Evolutionary conservation across 2,797 vertebrate species (phyloP).

Genomic region (Stomatorhinus walkeri): DNA sequence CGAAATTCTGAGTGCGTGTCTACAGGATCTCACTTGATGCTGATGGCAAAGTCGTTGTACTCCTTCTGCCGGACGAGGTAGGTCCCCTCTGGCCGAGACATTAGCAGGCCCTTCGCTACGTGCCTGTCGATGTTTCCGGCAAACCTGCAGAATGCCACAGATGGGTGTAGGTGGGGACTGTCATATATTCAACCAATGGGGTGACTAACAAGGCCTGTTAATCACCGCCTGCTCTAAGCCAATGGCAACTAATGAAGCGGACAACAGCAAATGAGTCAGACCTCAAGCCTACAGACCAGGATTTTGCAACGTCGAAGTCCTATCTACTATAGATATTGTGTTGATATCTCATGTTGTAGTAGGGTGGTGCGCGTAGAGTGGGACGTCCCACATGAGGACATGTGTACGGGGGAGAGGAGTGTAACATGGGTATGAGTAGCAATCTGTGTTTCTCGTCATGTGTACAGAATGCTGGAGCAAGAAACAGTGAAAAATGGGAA

Average conservation of each 20-base stretch:
- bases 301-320: background rate
- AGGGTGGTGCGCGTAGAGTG: background rate
- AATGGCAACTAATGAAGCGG: background rate
- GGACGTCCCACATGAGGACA: background rate
- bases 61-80: slow-evolving; percentile 86
- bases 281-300: background rate
- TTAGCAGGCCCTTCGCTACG: slow-evolving; percentile 68
- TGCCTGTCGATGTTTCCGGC: slow-evolving; percentile 78
- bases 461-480: background rate
- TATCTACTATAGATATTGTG: background rate
- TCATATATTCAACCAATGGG: background rate
- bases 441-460: background rate
- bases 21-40: slow-evolving; percentile 72
- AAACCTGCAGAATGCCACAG: slow-evolving; percentile 58
- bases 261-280: background rate
- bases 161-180: background rate
- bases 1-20: background rate
- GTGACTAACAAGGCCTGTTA: background rate
- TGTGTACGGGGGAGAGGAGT: background rate
- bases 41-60: slow-evolving; percentile 80
- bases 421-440: background rate
- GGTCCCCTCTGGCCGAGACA: slow-evolving; percentile 73
- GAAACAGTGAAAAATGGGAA: background rate
- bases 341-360: background rate
- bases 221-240: background rate